Base-by-base conservation (phyloP, 1,140 invertebrate species). In the Dinoponera quadriceps region DNA sequence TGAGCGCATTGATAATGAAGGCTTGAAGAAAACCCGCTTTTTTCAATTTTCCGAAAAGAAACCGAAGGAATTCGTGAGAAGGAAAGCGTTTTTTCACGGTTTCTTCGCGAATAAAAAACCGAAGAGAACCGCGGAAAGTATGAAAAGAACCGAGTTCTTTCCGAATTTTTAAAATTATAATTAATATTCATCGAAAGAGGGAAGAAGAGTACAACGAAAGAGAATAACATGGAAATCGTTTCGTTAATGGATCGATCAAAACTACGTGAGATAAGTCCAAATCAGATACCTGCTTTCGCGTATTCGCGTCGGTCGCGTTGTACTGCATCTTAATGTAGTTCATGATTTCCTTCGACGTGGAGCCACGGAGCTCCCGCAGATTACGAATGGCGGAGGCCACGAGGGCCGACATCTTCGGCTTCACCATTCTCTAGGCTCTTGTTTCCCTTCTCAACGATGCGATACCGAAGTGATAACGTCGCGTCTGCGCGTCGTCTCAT, bases 341-440 rank as follows among this genome's bases (percentile, higher is more conserved):
- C 83, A 93, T 88, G 60, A 94, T 94, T 51, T 94, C 92, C 74
- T 91, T 93, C 0, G 90, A 78, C 3, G 92, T 93, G 3, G 94
- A 94, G 5, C 94, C 94, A 0, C 89, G 90, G 18, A 77, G 77
- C n/a, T 93, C 92, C 2, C 91, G 83, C 3, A 94, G 89, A 68
- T 92, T 92, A 60, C 89, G 85, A 57, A 94, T 92, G 0, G 93
- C 93, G 9, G 88, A 89, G 18, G 92, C 91, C 11, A 94, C 91
- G 0, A 92, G 85, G 27, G 89, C 82, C 20, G 92, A 91, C 86
- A 93, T 93, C 51, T 92, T 94, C 2, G 90, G 91, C 1, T 85
- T 92, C 54, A 82, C 86, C 89, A 90, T 91, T 51, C 84, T 87
- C 29, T 14, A n/a, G 29, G 27, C 13, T 16, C 14, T 63, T 20